phyloP scores from a whole-genome alignment of 2,113 vertebrate genomes.

The Oryctolagus cuniculus region DNA sequence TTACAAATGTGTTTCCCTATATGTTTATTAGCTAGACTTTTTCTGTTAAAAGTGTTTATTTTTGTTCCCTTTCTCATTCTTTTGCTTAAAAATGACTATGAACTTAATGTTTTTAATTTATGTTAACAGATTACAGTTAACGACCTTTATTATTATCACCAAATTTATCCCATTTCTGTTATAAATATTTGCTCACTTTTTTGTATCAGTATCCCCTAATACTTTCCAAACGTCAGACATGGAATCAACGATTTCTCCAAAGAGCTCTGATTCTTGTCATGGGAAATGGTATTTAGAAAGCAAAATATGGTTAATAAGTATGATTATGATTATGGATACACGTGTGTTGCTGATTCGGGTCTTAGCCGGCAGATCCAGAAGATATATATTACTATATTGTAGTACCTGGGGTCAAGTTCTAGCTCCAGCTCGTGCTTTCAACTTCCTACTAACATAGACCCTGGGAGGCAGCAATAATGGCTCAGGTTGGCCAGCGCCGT shows the following conservation, averaged over 20 bases:
- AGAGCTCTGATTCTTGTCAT: neutral
- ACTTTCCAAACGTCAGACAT: neutral
- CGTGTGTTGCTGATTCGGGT: fast-evolving
- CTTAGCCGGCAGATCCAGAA: neutral
- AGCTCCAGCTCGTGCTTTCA: no score
- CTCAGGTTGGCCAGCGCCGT: no score
- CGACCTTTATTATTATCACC: neutral
- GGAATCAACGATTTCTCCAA: neutral
- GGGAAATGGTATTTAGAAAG: neutral
- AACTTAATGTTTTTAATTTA: neutral
- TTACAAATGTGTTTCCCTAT: neutral
- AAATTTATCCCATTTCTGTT: neutral
- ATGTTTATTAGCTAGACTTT: neutral
- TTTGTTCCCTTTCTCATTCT: neutral
- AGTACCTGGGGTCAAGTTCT: no score
- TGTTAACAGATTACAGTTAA: neutral
- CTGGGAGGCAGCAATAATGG: no score
- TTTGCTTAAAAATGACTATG: neutral
- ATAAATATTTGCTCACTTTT: neutral
- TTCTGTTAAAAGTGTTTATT: neutral
- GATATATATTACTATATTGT: no score
- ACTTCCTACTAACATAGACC: no score
- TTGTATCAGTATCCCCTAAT: neutral
- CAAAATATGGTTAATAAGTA: neutral
- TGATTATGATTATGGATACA: neutral